Evolutionary conservation across 2,888 invertebrate genomes (phyloP).

Genomic region (Crepidodera aurea): DNA sequence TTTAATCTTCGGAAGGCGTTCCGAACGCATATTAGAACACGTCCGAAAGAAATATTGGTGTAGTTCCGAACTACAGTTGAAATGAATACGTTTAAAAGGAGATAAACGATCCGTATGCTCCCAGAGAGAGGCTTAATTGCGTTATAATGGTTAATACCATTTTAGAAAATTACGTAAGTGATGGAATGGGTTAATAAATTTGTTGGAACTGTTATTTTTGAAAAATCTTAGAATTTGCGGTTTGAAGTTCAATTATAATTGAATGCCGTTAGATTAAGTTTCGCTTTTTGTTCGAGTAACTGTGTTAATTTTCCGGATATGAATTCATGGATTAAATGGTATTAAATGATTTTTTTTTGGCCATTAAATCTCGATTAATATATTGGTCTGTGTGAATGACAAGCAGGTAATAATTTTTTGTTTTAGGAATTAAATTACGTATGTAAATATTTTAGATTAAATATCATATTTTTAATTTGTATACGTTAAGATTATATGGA

Average conservation of each 20-base stretch:
- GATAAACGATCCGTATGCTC: slow-evolving; percentile 12
- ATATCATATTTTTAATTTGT: no score
- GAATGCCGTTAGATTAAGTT: neutral
- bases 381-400: no score
- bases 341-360: no score
- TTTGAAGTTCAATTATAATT: neutral
- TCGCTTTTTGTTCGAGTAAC: no score
- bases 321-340: no score
- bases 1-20: slow-evolving; percentile 59
- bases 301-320: no score
- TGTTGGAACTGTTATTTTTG: neutral
- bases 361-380: no score
- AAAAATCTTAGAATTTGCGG: neutral
- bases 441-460: no score
- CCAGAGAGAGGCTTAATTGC: slow-evolving; percentile 47
- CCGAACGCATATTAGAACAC: slow-evolving; percentile 55
- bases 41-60: slow-evolving; percentile 57
- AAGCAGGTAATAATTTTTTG: no score
- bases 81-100: slow-evolving; percentile 31
- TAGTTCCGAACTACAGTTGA: slow-evolving; percentile 37
- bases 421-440: no score
- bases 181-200: slow-evolving; percentile 34
- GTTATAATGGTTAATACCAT: slow-evolving; percentile 54
- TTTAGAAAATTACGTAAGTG: slow-evolving; percentile 39
- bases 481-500: no score